phyloP scores from a whole-genome alignment of 1,140 invertebrate genomes.

The Drosophila azteca region DNA sequence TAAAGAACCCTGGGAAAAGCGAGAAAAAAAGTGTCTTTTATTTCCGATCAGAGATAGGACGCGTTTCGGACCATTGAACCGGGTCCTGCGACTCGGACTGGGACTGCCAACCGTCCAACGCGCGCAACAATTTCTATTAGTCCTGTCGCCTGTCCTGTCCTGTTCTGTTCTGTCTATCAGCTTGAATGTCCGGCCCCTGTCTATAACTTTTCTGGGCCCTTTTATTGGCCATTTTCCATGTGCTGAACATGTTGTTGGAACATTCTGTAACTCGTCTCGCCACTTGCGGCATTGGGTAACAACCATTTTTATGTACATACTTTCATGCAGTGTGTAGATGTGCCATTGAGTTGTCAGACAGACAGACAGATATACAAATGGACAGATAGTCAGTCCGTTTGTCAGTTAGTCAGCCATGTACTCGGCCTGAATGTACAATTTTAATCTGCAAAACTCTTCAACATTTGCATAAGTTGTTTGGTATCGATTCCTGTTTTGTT shows the following conservation, averaged over 20 bases:
- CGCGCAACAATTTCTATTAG: conserved; percentile 75
- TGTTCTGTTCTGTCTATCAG: conserved; percentile 50
- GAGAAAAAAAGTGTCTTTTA: conserved; percentile 28
- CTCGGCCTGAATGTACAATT: conserved; percentile 78
- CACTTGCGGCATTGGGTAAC: conserved; percentile 38
- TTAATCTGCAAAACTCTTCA: conserved; percentile 76
- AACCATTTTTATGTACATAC: conserved; percentile 37
- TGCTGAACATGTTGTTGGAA: conserved; percentile 56
- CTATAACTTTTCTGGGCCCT: conserved; percentile 19
- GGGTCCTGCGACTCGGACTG: conserved; percentile 4
- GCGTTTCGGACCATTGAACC: conserved; percentile 38
- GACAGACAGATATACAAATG: not conserved
- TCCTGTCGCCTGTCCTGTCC: conserved; percentile 33
- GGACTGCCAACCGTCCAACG: conserved; percentile 3
- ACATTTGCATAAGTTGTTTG: conserved; percentile 67
- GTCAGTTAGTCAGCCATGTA: conserved; percentile 45
- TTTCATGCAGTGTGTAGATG: conserved; percentile 20
- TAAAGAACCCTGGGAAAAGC: conserved; percentile 8
- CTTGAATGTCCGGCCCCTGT: not conserved
- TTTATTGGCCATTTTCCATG: conserved; percentile 51
- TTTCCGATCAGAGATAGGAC: conserved; percentile 64
- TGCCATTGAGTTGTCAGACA: conserved; percentile 55
- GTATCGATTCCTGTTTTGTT: conserved; percentile 53
- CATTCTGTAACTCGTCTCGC: conserved; percentile 55
- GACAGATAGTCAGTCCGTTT: conserved; percentile 12